Conservation (phyloP, 2,113 vertebrate genomes). For the Martes martes region DNA sequence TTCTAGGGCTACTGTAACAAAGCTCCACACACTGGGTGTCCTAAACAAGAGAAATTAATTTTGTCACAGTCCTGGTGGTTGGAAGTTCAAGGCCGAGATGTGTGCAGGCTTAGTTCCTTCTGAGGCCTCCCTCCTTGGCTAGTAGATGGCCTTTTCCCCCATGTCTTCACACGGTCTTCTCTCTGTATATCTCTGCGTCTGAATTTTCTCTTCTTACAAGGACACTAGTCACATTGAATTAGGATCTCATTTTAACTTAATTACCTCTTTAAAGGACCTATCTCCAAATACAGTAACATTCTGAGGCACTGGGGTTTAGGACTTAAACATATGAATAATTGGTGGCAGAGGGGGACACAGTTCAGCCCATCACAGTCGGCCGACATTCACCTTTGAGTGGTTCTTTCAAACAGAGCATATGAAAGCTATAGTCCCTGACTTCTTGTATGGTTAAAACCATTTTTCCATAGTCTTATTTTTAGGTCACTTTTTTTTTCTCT, state of each 20-base stretch:
- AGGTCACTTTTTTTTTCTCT: background rate
- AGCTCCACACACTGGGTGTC: background rate
- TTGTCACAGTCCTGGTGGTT: background rate
- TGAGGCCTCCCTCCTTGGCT: background rate
- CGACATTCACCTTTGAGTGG: background rate
- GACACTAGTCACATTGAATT: background rate
- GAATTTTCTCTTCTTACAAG: background rate
- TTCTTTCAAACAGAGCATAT: background rate
- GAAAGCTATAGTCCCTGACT: background rate
- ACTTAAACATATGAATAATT: background rate
- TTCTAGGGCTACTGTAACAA: background rate
- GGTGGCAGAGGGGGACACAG: background rate
- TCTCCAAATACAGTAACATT: background rate
- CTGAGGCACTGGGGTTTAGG: background rate
- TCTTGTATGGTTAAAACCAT: background rate
- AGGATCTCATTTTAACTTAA: background rate
- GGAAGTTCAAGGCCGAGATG: background rate
- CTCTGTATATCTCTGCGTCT: too few species aligned
- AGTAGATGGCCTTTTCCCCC: rapidly evolving
- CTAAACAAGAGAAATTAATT: background rate
- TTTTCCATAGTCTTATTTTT: background rate
- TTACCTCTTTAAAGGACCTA: background rate
- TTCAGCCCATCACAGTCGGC: background rate
- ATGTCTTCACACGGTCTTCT: background rate
- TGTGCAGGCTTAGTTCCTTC: background rate